Percentiles rank a stretch among this genome's conserved stretches.
Evolutionary conservation across 2,113 vertebrate genomes (phyloP).

Genomic region (Motacilla alba): DNA sequence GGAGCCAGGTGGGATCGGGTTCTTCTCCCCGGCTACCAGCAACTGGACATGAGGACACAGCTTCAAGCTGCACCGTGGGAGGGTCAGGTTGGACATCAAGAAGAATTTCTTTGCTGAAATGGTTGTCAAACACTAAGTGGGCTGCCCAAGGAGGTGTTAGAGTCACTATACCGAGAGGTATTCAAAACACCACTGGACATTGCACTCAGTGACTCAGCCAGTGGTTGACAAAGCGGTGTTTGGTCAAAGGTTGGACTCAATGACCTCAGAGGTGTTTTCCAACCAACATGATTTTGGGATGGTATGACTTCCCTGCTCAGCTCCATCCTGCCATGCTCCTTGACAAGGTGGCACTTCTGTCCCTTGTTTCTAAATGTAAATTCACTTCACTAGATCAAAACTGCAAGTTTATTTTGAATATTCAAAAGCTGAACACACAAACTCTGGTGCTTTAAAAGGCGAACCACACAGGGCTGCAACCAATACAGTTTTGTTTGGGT

Average conservation of each 20-base stretch:
- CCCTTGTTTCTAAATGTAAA: not conserved
- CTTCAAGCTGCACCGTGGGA: not conserved
- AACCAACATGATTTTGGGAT: not conserved
- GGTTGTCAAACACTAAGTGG: not conserved
- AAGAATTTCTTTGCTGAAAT: not conserved
- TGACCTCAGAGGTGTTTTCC: not conserved
- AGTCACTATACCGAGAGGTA: not conserved
- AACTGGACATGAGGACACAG: not conserved
- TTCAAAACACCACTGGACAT: not conserved
- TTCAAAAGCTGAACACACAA: not conserved
- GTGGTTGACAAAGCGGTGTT: not conserved
- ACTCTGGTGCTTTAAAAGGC: not conserved
- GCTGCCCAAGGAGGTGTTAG: not conserved
- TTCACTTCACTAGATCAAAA: not conserved
- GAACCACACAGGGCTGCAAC: not conserved
- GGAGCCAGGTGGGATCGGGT: accelerated
- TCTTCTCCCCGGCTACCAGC: not conserved
- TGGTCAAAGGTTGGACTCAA: not conserved
- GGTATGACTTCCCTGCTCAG: not conserved
- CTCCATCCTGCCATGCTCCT: not conserved
- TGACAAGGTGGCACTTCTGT: not conserved
- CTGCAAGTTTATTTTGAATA: not conserved
- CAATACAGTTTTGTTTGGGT: not conserved
- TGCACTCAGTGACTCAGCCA: not conserved
- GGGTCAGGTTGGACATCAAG: not conserved